Conservation (phyloP, 37 sponge, comb jelly and placozoan genomes). For the Bolinopsis microptera region DNA sequence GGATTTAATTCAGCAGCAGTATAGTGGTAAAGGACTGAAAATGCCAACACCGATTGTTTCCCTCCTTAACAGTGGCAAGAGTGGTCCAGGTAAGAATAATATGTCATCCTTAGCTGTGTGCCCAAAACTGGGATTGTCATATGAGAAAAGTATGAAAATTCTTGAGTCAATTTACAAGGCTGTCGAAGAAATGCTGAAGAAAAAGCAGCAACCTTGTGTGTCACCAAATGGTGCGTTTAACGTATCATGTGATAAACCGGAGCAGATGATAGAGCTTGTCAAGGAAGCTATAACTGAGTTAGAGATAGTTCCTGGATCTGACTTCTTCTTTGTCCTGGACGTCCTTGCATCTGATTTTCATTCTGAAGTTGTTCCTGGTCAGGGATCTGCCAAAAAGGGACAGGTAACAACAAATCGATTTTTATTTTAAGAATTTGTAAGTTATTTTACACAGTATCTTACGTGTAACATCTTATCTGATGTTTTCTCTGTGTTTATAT, state of each 20-base stretch:
- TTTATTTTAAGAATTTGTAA: too few species aligned
- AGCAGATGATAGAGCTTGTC: constrained; percentile 6
- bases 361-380: constrained; percentile 36
- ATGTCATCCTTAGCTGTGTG: not conserved
- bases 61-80: not conserved
- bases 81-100: constrained; percentile 43
- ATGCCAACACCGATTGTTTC: constrained; percentile 8
- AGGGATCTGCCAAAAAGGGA: constrained; percentile 64
- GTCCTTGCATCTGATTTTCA: constrained; percentile 24
- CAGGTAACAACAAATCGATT: too few species aligned
- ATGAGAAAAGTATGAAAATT: not conserved
- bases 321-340: not conserved
- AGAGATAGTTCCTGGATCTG: constrained; percentile 12
- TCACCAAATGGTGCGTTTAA: constrained; percentile 44
- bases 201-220: not conserved
- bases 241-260: constrained; percentile 2
- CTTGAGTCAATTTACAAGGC: not conserved
- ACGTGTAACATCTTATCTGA: too few species aligned
- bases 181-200: constrained; percentile 16
- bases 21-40: not conserved
- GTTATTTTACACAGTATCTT: too few species aligned
- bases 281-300: constrained; percentile 25
- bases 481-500: too few species aligned
- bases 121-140: not conserved
- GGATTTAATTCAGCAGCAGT: not conserved